Base-by-base conservation (phyloP, 2,888 invertebrate genomes). In the Heliothis peltigera region DNA sequence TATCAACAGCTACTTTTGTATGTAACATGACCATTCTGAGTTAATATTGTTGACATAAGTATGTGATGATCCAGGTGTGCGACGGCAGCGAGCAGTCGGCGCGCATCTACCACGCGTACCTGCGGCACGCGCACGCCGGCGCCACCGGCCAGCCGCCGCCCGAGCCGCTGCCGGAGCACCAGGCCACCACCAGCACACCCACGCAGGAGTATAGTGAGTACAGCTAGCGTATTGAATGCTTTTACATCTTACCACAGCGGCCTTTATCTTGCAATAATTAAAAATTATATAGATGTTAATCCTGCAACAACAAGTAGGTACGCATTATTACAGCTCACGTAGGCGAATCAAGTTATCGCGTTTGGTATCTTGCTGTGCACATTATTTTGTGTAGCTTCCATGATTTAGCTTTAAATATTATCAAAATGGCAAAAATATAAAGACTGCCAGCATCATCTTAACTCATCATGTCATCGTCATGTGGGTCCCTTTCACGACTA, bases 131-230 rank as follows among this genome's bases (percentile, higher is more conserved):
- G 79, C 91, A 93, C 81, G 93, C 95, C 52, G 81, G 89, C 12
- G 92, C 92, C 64, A 92, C 92, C 48, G 96, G 96, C n/a, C 87
- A 88, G 63, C 89, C 95, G 60, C 93, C 95, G 64, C 95, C 95
- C 60, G 87, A 92, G 80, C 94, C 91, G 72, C 88, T 93, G 81
- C 92, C 90, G 7, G 92, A 92, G 82, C 94, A 92, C 84, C 89
- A 91, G 84, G 75, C 84, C 65, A 65, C 75, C 72, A 71, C 81
- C 60, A 79, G 81, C 66, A 68, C 80, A 19, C 75, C 77, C 32
- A 76, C 77, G 2, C 64, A 70, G 19, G 75, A 71, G 55, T 49
- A 62, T 72, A 74, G 81, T 82, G 57, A 84, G 82, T 70, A 39
- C 22, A 5, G 8, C 17, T 35, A 8, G n/a, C 2, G 7, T 17